Evolutionary conservation across 2,113 vertebrate genomes (phyloP).

Genomic region (Crypturellus undulatus): DNA sequence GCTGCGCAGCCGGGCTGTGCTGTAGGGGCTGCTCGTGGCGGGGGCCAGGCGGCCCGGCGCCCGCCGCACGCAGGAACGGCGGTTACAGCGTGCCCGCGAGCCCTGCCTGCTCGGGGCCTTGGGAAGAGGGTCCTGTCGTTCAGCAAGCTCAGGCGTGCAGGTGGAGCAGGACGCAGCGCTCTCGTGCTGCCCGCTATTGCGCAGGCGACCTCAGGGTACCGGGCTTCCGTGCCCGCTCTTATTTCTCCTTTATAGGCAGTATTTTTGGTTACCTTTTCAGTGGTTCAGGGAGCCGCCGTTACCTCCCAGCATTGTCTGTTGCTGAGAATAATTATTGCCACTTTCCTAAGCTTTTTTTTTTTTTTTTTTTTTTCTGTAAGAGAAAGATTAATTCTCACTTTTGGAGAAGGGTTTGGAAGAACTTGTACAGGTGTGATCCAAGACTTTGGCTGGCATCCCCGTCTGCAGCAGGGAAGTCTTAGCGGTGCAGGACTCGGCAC

Average conservation of each 20-base stretch:
- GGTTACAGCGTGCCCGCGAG: fast-evolving
- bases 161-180: neutral
- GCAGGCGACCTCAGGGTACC: too few species aligned
- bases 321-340: neutral
- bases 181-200: neutral
- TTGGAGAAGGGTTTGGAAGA: neutral
- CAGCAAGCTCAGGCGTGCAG: neutral
- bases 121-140: fast-evolving
- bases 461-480: neutral
- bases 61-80: fast-evolving
- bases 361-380: neutral
- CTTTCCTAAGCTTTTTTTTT: neutral
- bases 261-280: neutral
- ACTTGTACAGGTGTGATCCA: neutral
- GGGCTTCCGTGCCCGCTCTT: neutral
- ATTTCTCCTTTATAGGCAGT: neutral
- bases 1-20: neutral
- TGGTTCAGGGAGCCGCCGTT: neutral
- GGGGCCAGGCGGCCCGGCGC: fast-evolving
- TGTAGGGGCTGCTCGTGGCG: too few species aligned
- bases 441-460: neutral
- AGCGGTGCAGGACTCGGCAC: neutral
- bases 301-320: neutral
- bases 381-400: neutral
- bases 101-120: fast-evolving